Evolutionary conservation across 1,140 invertebrate species (phyloP).

Genomic region (Eurosta solidaginis): DNA sequence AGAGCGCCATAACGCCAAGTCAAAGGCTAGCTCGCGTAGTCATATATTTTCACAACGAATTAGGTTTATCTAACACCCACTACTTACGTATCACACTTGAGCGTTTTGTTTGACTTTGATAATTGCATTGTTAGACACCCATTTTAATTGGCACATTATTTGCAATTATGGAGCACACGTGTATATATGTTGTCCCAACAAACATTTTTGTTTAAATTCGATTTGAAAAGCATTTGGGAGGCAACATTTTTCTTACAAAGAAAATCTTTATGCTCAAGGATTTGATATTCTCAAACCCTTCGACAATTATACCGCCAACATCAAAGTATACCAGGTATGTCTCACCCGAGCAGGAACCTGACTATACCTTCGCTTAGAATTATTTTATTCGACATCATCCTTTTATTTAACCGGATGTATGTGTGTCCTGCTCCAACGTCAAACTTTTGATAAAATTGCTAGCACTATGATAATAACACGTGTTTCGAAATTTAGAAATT

Average conservation of each 20-base stretch:
- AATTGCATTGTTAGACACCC: conserved; percentile 26
- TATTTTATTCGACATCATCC: too few relatives aligned
- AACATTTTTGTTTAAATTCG: background rate
- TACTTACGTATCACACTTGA: background rate
- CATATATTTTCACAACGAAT: background rate
- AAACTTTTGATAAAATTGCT: background rate
- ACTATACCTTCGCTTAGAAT: too few relatives aligned
- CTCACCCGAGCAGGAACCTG: too few relatives aligned
- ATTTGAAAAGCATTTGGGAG: too few relatives aligned
- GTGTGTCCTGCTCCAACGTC: background rate
- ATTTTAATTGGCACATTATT: conserved; percentile 25
- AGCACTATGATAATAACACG: background rate
- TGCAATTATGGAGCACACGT: background rate
- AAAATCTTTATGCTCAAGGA: too few relatives aligned
- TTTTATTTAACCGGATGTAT: too few relatives aligned
- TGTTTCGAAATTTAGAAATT: too few relatives aligned
- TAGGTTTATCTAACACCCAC: background rate
- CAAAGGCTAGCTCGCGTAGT: too few relatives aligned
- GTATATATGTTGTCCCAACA: background rate
- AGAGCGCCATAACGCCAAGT: background rate
- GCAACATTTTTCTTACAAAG: too few relatives aligned
- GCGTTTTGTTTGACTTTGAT: conserved; percentile 17
- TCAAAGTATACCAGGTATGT: too few relatives aligned
- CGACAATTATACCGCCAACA: too few relatives aligned
- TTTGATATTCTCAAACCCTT: too few relatives aligned